These are phyloP conservation scores for Thecocarcelia acutangulata DNA, from an alignment of 2,888 invertebrate species.

Conservation along the genomic window DNA sequence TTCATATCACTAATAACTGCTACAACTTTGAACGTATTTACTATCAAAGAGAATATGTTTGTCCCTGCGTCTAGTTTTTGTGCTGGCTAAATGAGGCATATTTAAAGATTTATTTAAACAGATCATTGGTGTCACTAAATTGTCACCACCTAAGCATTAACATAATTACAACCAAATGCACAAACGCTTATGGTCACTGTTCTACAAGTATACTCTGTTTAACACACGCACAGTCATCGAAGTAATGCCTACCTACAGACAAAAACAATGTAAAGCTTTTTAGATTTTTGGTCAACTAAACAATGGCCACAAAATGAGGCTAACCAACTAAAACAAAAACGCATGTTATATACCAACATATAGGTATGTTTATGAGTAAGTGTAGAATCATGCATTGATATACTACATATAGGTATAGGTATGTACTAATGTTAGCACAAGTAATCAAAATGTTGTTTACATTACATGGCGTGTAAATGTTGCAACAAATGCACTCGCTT, in stretches of 20 bases:
- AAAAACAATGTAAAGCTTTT: slow-evolving; percentile 67
- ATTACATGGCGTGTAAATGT: slow-evolving; percentile 59
- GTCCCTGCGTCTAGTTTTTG: slow-evolving; percentile 25
- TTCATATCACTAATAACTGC: slow-evolving; percentile 28
- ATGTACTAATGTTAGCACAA: slow-evolving; percentile 25
- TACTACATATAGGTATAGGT: not conserved
- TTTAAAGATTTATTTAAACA: slow-evolving; percentile 71
- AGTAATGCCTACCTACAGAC: slow-evolving; percentile 33
- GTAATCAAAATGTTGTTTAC: slow-evolving; percentile 65
- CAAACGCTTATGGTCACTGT: slow-evolving; percentile 53
- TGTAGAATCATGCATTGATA: not conserved
- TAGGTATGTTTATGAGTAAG: not conserved
- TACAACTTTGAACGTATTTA: slow-evolving; percentile 3
- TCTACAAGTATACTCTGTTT: slow-evolving; percentile 7
- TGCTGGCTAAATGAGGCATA: slow-evolving; percentile 66
- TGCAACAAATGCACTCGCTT: slow-evolving; percentile 33
- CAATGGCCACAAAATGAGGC: slow-evolving; percentile 69
- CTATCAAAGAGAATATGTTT: not conserved
- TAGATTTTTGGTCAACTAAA: slow-evolving; percentile 69
- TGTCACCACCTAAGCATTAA: slow-evolving; percentile 77
- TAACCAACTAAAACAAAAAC: slow-evolving; percentile 65
- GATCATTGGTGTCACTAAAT: slow-evolving; percentile 71
- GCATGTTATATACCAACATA: slow-evolving; percentile 34
- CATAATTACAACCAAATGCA: slow-evolving; percentile 73
- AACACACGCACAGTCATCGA: slow-evolving; percentile 2